Conservation (phyloP, 1,140 invertebrate genomes). For the Trichonephila clavata region DNA sequence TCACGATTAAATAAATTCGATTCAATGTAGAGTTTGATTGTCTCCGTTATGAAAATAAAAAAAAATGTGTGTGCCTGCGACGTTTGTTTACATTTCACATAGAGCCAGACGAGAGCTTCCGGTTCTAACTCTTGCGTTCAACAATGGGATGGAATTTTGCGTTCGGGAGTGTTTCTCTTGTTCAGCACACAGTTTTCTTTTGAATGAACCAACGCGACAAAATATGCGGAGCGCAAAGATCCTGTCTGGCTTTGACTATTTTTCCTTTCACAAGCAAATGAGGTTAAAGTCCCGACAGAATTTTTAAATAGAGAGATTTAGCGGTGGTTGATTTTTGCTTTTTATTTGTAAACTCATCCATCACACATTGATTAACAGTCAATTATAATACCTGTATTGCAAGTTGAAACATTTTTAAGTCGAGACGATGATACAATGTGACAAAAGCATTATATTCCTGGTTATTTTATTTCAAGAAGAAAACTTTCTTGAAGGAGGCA, state of each 20-base stretch:
- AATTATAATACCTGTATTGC: background rate
- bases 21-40: background rate
- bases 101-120: background rate
- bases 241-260: background rate
- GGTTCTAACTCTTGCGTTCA: background rate
- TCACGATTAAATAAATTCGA: background rate
- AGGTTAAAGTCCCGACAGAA: background rate
- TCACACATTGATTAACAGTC: background rate
- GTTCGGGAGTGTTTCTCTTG: background rate
- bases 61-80: background rate
- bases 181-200: background rate
- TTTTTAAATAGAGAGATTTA: background rate
- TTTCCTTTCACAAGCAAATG: background rate
- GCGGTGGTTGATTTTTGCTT: background rate
- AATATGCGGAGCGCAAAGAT: background rate
- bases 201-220: background rate
- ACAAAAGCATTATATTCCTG: too few species aligned
- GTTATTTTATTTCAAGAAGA: too few species aligned
- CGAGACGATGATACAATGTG: too few species aligned
- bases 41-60: background rate
- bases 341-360: background rate
- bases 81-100: background rate
- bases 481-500: too few species aligned
- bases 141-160: background rate
- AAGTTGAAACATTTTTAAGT: too few species aligned